Conservation (phyloP, 2,797 vertebrate genomes). For the Amblyraja radiata region DNA sequence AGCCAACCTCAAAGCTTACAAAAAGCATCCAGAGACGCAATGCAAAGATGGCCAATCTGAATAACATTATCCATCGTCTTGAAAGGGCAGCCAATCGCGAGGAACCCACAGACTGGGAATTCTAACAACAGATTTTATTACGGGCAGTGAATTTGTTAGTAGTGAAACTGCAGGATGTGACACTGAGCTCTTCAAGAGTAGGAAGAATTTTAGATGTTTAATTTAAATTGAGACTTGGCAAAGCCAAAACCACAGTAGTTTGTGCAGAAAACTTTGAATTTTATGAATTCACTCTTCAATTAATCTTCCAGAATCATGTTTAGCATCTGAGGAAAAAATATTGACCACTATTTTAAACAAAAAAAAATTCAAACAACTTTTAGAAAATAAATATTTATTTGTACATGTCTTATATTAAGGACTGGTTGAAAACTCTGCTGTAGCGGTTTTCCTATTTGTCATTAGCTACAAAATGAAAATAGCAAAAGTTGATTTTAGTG, state of each 20-base stretch:
- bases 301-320: conserved; percentile 29
- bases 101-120: conserved; percentile 94
- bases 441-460: conserved; percentile 91
- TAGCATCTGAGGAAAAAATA: conserved; percentile 33
- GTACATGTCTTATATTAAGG: conserved; percentile 93
- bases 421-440: conserved; percentile 92
- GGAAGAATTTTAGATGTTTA: conserved; percentile 35
- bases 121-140: conserved; percentile 57
- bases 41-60: conserved; percentile 98
- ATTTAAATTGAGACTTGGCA: conserved; percentile 32
- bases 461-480: conserved; percentile 40
- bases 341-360: conserved; percentile 42
- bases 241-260: conserved; percentile 26
- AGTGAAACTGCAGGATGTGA: background rate
- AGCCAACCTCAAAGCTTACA: conserved; percentile 66
- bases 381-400: conserved; percentile 73
- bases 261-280: conserved; percentile 22
- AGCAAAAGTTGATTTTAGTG: conserved; percentile 67
- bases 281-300: conserved; percentile 30
- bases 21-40: conserved; percentile 86
- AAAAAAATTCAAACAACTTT: conserved; percentile 61
- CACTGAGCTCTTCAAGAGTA: conserved; percentile 23
- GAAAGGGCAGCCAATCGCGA: conserved; percentile 92
- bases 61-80: conserved; percentile 96
- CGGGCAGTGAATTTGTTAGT: background rate